phyloP scores from a whole-genome alignment of 2,797 vertebrate genomes.

The Emydoidea blandingii region DNA sequence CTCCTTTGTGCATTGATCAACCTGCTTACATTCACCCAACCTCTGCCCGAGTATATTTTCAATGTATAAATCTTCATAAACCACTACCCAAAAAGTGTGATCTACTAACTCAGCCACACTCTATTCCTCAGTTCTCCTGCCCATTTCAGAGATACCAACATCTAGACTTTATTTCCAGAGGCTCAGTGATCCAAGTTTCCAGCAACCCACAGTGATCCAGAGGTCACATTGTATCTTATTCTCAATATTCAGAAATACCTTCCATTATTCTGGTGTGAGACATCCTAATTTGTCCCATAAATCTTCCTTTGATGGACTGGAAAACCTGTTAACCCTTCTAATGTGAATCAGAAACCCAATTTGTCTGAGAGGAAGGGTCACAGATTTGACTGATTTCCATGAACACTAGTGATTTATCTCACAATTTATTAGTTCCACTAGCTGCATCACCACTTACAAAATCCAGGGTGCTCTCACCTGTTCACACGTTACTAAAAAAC shows the following conservation, averaged over 20 bases:
- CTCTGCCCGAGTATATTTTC: not conserved
- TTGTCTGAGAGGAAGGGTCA: not conserved
- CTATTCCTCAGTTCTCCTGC: not conserved
- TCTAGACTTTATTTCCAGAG: not conserved
- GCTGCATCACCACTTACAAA: not conserved
- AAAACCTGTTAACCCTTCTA: not conserved
- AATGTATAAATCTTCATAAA: not conserved
- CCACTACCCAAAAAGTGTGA: not conserved
- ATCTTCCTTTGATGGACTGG: not conserved
- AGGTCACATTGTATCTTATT: not conserved
- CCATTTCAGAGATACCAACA: not conserved
- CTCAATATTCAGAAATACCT: not conserved
- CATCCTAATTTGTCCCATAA: not conserved
- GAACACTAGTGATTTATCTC: not conserved
- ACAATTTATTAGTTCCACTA: not conserved
- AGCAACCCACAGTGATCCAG: not conserved
- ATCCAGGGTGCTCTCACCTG: not conserved
- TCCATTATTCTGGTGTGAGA: not conserved
- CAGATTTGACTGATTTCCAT: not conserved
- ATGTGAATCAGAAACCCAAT: not conserved
- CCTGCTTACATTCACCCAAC: not conserved
- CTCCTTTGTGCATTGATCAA: not conserved
- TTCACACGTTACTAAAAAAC: not conserved
- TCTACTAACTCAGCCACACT: not conserved
- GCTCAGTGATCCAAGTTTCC: not conserved